Evolutionary conservation across 2,797 vertebrate genomes (phyloP).

Genomic region (Poliocrania exsul): DNA sequence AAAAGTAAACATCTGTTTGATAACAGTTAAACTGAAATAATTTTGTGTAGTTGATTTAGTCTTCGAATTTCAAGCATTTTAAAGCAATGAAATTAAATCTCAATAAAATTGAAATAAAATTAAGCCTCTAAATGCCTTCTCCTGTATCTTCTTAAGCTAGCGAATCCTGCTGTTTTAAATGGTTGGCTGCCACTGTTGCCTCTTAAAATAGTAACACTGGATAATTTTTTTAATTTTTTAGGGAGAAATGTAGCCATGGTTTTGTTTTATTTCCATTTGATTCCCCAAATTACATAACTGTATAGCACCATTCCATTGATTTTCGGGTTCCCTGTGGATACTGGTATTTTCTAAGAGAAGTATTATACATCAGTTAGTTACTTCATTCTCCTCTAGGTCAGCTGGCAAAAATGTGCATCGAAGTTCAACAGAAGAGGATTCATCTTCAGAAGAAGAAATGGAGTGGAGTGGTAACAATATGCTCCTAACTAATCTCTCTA

Average conservation of each 20-base stretch:
- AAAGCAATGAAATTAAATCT: neutral
- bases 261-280: neutral
- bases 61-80: neutral
- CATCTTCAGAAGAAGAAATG: conserved; percentile 93
- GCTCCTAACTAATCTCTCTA: conserved; percentile 88
- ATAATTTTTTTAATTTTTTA: neutral
- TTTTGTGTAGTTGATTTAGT: neutral
- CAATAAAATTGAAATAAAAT: neutral
- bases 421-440: conserved; percentile 87
- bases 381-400: conserved; percentile 63
- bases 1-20: neutral
- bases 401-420: conserved; percentile 80
- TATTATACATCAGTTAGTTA: neutral
- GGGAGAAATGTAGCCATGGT: neutral
- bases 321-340: neutral
- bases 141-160: neutral
- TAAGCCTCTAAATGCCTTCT: neutral
- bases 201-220: neutral
- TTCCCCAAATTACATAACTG: neutral
- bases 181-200: neutral
- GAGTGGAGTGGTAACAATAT: conserved; percentile 89
- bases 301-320: neutral
- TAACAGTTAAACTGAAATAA: neutral
- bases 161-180: neutral
- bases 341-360: neutral